Percentiles rank a stretch among this genome's conserved stretches.
Conservation (phyloP, 2,797 vertebrate genomes). For the Champsocephalus gunnari region DNA sequence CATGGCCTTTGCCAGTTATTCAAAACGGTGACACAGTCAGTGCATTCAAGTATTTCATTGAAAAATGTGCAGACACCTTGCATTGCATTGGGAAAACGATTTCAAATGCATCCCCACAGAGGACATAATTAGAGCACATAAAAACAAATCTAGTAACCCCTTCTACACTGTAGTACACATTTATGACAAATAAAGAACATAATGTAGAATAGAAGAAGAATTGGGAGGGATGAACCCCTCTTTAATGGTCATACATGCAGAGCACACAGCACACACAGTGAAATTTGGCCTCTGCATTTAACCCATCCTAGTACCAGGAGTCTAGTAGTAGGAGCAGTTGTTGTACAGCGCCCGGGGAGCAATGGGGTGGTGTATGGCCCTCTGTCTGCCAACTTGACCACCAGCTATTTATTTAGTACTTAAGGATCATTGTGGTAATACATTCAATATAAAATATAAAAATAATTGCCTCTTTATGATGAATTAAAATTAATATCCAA, state of each 20-base stretch:
- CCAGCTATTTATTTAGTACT: not conserved
- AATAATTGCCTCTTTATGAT: not conserved
- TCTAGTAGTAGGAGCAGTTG: no score
- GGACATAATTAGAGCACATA: not conserved
- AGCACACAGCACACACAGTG: no score
- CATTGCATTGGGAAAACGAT: not conserved
- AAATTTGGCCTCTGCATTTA: no score
- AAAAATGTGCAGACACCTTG: not conserved
- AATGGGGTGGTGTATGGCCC: not conserved
- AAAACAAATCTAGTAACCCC: not conserved
- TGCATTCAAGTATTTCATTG: not conserved
- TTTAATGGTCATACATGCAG: no score
- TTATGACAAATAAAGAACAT: not conserved
- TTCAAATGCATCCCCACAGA: not conserved
- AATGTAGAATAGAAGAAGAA: not conserved
- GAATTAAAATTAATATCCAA: not conserved
- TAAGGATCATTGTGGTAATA: not conserved
- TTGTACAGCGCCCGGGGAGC: no score
- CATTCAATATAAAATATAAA: no score
- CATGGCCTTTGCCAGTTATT: constrained; percentile 14
- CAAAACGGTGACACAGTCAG: constrained; percentile 20
- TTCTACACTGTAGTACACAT: not conserved
- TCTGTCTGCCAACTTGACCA: not conserved
- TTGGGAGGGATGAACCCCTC: no score
- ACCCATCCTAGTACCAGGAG: no score